Conservation (phyloP, 1,140 invertebrate genomes). For the Philopotamus ludificatus region DNA sequence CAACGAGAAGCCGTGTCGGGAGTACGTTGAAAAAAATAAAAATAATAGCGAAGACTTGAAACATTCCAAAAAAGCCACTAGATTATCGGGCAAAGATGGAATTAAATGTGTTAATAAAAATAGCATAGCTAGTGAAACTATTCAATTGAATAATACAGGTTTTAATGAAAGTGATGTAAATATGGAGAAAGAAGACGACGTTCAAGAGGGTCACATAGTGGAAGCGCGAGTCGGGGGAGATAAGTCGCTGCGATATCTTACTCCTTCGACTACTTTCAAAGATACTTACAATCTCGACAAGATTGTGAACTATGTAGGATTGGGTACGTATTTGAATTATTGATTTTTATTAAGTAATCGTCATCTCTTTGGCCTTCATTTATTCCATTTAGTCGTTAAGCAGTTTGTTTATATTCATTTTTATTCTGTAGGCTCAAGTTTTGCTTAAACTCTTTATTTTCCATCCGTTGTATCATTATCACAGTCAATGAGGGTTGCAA, state of each 20-base stretch:
- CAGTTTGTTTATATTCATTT: too few species aligned
- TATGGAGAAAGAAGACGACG: background rate
- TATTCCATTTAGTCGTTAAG: too few species aligned
- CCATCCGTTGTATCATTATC: too few species aligned
- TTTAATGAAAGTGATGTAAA: background rate
- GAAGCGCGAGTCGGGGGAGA: slow-evolving; percentile 17
- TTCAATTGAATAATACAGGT: background rate
- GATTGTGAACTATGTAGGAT: slow-evolving; percentile 64
- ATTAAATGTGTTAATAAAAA: slow-evolving; percentile 7
- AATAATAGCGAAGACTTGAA: slow-evolving; percentile 10
- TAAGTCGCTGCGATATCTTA: slow-evolving; percentile 29
- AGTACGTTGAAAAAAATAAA: slow-evolving; percentile 15
- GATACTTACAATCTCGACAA: slow-evolving; percentile 58
- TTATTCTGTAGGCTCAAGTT: too few species aligned
- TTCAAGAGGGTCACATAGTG: background rate
- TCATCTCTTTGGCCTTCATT: background rate
- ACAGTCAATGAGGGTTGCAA: too few species aligned
- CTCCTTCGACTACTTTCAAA: slow-evolving; percentile 28
- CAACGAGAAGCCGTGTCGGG: slow-evolving; percentile 28
- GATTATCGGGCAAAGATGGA: slow-evolving; percentile 10
- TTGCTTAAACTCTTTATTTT: too few species aligned
- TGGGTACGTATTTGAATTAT: slow-evolving; percentile 52
- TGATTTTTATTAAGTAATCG: background rate
- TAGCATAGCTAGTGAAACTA: background rate
- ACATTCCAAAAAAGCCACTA: slow-evolving; percentile 24